These are phyloP conservation scores for Carollia perspicillata DNA, from an alignment of 2,113 vertebrate species.

Conservation along the genomic window DNA sequence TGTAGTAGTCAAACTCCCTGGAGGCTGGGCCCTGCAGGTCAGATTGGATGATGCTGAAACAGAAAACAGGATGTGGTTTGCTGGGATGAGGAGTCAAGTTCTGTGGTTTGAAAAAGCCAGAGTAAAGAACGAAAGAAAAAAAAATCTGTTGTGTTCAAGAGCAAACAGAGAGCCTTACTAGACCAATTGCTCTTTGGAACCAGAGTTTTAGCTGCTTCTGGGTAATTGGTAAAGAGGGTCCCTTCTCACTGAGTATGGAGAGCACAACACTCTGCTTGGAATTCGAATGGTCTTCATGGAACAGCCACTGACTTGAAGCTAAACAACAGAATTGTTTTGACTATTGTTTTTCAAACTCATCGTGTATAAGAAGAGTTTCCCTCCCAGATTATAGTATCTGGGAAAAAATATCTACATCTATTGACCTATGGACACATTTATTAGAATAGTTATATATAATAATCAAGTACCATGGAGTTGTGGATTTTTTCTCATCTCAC, in stretches of 20 bases:
- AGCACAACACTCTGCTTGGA: not conserved
- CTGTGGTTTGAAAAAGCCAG: not conserved
- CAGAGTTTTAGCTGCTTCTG: not conserved
- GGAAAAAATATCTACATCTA: not conserved
- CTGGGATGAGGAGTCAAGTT: not conserved
- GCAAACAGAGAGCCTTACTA: not conserved
- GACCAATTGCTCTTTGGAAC: not conserved
- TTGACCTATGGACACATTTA: not conserved
- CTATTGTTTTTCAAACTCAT: conserved; percentile 44
- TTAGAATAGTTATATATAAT: not conserved
- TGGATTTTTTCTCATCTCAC: not conserved
- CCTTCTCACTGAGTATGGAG: conserved; percentile 41
- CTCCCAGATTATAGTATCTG: conserved; percentile 32
- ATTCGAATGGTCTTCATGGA: conserved; percentile 63
- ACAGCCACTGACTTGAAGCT: conserved; percentile 44
- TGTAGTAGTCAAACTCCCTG: not conserved
- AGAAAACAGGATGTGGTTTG: not conserved
- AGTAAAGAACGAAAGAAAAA: not conserved
- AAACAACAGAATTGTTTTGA: conserved; percentile 39
- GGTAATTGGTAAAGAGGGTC: conserved; percentile 59
- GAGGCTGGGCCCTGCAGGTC: not conserved
- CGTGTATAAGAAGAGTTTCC: conserved; percentile 31
- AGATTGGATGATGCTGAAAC: not conserved
- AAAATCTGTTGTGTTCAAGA: not conserved
- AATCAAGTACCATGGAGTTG: not conserved